A percentile compares a stretch with the other conserved stretches of the same genome.
These are phyloP conservation scores for Peromyscus melanophrys DNA, from an alignment of 2,797 vertebrate genomes.

Conservation along the genomic window DNA sequence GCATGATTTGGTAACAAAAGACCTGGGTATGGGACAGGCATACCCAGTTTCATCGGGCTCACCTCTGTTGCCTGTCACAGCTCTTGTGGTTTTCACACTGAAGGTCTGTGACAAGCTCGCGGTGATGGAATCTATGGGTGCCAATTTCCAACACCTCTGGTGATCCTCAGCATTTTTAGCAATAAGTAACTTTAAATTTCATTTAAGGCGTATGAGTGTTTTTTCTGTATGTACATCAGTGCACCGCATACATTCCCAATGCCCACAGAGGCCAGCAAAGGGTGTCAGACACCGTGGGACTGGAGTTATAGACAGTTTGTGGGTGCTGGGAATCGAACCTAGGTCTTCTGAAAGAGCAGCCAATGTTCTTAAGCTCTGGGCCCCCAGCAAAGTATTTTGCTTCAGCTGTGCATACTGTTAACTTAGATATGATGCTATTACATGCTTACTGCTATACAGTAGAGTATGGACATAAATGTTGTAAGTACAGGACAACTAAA, in stretches of 20 bases:
- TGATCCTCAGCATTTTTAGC: not conserved
- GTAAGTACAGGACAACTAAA: not conserved
- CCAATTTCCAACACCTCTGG: not conserved
- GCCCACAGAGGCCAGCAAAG: not conserved
- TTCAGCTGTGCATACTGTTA: not conserved
- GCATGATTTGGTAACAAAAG: not conserved
- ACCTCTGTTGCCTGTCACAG: not conserved
- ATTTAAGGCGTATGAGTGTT: not conserved
- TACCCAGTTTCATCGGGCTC: not conserved
- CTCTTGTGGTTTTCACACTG: not conserved
- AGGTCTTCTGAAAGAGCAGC: not conserved
- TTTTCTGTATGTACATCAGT: not conserved
- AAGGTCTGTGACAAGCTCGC: not conserved
- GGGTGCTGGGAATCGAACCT: not conserved
- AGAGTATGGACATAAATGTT: not conserved
- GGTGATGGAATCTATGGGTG: not conserved
- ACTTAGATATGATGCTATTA: not conserved
- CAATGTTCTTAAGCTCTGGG: not conserved
- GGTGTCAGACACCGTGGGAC: not conserved
- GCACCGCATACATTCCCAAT: not conserved
- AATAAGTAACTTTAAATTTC: not conserved
- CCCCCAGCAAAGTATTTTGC: not conserved
- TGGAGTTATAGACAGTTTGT: not conserved
- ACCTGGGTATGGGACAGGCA: not conserved
- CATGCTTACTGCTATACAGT: too few species aligned